Evolutionary conservation across 1,140 invertebrate species (phyloP).

Genomic region (Platorchestia sp.): DNA sequence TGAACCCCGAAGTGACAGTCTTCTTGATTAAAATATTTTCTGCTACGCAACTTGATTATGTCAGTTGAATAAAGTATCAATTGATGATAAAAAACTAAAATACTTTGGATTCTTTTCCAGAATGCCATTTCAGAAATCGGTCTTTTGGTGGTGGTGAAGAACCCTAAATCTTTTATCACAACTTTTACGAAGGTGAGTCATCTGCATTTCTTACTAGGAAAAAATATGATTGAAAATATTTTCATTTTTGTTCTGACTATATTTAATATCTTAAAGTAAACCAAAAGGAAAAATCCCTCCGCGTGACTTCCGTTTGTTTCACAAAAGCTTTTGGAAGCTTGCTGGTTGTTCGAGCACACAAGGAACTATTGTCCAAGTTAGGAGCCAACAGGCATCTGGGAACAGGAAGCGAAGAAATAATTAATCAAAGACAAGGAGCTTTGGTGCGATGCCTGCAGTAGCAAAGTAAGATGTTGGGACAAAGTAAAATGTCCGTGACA

Average conservation of each 20-base stretch:
- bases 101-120: not conserved
- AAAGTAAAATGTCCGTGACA: no score
- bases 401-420: no score
- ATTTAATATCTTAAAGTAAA: not conserved
- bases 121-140: not conserved
- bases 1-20: no score
- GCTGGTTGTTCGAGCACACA: not conserved
- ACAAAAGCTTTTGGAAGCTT: no score
- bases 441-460: no score
- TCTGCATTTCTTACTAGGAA: not conserved
- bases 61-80: not conserved
- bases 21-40: not conserved
- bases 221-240: not conserved
- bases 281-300: no score
- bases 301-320: no score
- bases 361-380: not conserved
- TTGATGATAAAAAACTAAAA: not conserved
- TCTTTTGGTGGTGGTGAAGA: slow-evolving; percentile 6
- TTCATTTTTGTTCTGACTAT: not conserved
- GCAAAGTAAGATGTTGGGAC: no score
- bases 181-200: slow-evolving; percentile 6
- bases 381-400: no score
- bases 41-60: not conserved
- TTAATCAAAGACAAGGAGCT: no score
- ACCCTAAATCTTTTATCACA: not conserved